Evolutionary conservation across 2,888 invertebrate species (phyloP), one percentile per base, ranked within the genome.

Genomic region (Gibbula magus): DNA sequence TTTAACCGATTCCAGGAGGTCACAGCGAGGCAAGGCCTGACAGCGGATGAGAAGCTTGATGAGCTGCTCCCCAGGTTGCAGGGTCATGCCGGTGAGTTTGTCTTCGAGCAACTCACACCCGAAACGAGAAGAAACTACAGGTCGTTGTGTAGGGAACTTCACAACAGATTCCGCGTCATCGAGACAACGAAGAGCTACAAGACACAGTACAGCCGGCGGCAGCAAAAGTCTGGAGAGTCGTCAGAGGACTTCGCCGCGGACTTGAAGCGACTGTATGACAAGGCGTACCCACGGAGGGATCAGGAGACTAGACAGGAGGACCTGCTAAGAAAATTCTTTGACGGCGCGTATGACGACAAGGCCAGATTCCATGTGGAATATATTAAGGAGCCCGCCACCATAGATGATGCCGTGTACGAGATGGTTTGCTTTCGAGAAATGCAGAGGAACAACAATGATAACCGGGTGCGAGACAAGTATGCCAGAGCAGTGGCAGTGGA

Each of bases 181-280:
- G 70, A 70, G 18, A n/a, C 70, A 13, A 70, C 70, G n/a, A 70
- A 70, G 35, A 70, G 32, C n/a, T n/a, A n/a, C n/a, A 32, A n/a
- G 25, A n/a, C 20, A 10, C 25, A 70, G 29, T n/a, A 70, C 29
- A 22, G 81, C 81, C 3, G 80, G 82, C 18, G 81, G 81, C n/a
- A 22, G n/a, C 25, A 29, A 29, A 70, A 70, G 8, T 32, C 29
- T 25, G 70, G 70, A 35, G 70, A 70, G 29, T n/a, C 25, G 3
- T n/a, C 32, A 32, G 70, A 70, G 32, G 70, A 70, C n/a, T 70
- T 32, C n/a, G 82, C 82, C 2, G 80, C 85, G 18, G 82, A 83
- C 8, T 73, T 83, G 5, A 82, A 83, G 35, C 53, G 66, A 2
- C 51, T 85, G 8, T 35, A 35, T 8, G 35, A 35, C 35, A 35